A percentile compares a stretch with the other conserved stretches of the same genome.
phyloP scores from a whole-genome alignment of 1,140 invertebrate species.

The Phenacoccus solenopsis region DNA sequence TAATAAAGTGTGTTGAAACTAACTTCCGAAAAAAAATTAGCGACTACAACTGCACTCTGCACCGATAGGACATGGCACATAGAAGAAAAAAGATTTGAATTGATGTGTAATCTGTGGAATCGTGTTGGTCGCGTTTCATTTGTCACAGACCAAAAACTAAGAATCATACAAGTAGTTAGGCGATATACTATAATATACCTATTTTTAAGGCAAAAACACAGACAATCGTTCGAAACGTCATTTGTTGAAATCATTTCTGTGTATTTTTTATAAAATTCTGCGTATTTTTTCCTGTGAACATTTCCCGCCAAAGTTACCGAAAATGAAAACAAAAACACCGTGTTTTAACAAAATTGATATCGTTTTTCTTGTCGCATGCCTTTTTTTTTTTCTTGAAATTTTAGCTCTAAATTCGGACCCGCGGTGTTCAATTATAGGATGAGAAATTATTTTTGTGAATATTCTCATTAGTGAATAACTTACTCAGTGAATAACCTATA shows the following conservation, averaged over 20 bases:
- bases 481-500: background rate
- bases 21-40: background rate
- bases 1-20: background rate
- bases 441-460: too few species aligned
- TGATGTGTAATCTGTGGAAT: background rate
- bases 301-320: background rate
- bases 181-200: too few species aligned
- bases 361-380: background rate
- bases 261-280: too few species aligned
- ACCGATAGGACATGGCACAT: background rate
- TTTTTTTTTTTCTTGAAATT: background rate
- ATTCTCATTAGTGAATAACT: background rate
- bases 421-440: background rate
- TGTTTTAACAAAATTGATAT: background rate
- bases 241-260: too few species aligned
- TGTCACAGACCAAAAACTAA: background rate
- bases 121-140: background rate
- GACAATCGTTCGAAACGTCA: too few species aligned
- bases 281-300: too few species aligned
- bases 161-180: background rate
- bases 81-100: background rate
- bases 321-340: background rate
- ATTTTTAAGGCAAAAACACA: background rate
- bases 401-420: background rate
- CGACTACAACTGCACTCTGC: background rate